Evolutionary conservation across 2,888 invertebrate species (phyloP).

Genomic region (Pseudoips prasinana): DNA sequence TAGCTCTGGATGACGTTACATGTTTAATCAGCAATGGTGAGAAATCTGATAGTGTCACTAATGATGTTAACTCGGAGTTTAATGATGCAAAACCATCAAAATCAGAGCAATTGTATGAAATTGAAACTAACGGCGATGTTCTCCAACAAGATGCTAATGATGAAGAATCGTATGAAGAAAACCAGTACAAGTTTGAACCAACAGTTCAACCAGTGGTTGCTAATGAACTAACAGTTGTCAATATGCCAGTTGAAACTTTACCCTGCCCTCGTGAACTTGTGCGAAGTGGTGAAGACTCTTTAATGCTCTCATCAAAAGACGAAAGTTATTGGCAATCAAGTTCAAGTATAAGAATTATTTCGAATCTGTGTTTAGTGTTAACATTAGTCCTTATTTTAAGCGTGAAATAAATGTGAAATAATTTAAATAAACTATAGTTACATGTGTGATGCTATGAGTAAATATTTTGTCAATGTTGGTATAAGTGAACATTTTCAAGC

Average conservation of each 20-base stretch:
- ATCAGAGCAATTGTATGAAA: slow-evolving; percentile 43
- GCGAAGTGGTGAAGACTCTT: slow-evolving; percentile 65
- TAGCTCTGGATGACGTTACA: slow-evolving; percentile 86
- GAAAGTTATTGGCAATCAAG: slow-evolving; percentile 63
- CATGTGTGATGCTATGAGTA: slow-evolving; percentile 16
- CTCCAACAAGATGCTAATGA: slow-evolving; percentile 47
- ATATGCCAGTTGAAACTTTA: slow-evolving; percentile 55
- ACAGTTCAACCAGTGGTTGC: slow-evolving; percentile 45
- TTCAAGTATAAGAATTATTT: slow-evolving; percentile 41
- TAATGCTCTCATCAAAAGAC: slow-evolving; percentile 72
- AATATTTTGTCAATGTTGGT: slow-evolving; percentile 12
- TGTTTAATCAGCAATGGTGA: slow-evolving; percentile 64
- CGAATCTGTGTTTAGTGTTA: slow-evolving; percentile 44
- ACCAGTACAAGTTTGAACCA: slow-evolving; percentile 52
- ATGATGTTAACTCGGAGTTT: slow-evolving; percentile 14
- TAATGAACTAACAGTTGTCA: slow-evolving; percentile 55
- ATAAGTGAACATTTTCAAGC: slow-evolving; percentile 7
- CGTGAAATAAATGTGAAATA: slow-evolving; percentile 11
- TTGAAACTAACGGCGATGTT: slow-evolving; percentile 43
- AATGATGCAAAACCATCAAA: slow-evolving; percentile 29
- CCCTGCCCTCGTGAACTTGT: slow-evolving; percentile 55
- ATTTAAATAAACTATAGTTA: slow-evolving; percentile 3
- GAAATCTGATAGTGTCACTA: slow-evolving; percentile 25
- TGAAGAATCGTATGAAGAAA: slow-evolving; percentile 49
- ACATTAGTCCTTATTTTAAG: slow-evolving; percentile 41